Percentiles rank a stretch among this genome's conserved stretches.
These are phyloP conservation scores for Parapsyche elsis DNA, from an alignment of 1,140 invertebrate genomes.

Conservation along the genomic window DNA sequence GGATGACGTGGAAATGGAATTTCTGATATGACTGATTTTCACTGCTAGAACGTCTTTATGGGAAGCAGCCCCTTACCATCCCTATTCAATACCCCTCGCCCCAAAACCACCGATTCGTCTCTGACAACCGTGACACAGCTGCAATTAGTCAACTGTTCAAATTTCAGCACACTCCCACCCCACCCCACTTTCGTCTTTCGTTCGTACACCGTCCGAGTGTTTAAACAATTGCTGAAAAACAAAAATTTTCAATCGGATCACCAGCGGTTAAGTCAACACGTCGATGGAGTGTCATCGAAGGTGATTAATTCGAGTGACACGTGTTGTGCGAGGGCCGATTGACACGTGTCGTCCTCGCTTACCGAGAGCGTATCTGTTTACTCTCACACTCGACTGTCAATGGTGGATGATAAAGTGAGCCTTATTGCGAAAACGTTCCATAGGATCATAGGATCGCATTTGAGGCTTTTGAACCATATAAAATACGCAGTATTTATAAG, in stretches of 20 bases:
- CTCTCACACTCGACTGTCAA: background rate
- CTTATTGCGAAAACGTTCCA: no score
- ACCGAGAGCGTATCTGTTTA: background rate
- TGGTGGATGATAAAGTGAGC: background rate
- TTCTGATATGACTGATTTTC: slow-evolving; percentile 52
- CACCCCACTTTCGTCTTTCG: no score
- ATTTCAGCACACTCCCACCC: background rate
- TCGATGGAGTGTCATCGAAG: background rate
- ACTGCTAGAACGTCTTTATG: slow-evolving; percentile 18
- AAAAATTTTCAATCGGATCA: no score
- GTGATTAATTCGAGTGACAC: background rate
- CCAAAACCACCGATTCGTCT: slow-evolving; percentile 23
- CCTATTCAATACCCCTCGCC: background rate
- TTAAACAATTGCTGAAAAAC: no score
- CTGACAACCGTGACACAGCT: slow-evolving; percentile 20
- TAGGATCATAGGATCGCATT: no score
- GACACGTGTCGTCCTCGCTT: background rate
- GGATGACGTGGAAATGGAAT: slow-evolving; percentile 52
- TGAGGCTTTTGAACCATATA: no score
- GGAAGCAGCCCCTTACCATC: background rate
- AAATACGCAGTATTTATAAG: no score
- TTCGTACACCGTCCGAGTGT: background rate
- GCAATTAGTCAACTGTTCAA: slow-evolving; percentile 30
- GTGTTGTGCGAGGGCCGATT: background rate
- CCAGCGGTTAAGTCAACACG: no score